A percentile compares a stretch with the other conserved stretches of the same genome.
Evolutionary conservation across 2,113 vertebrate genomes (phyloP).

Genomic region (Sapajus apella): DNA sequence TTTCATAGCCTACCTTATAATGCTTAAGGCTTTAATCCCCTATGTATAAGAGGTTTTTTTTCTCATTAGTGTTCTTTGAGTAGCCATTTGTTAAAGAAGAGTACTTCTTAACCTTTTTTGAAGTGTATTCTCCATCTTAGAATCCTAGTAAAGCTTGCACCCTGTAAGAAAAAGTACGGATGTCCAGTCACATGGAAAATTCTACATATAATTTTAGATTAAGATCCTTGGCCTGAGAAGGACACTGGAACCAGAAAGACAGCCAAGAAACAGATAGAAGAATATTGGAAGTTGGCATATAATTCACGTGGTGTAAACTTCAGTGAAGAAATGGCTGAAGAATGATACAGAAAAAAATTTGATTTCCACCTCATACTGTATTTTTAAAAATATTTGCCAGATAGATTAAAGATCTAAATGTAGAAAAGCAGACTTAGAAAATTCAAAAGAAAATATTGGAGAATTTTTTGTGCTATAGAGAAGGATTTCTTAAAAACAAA

Average conservation of each 20-base stretch:
- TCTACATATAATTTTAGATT: not conserved
- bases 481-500: not conserved
- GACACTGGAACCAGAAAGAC: not conserved
- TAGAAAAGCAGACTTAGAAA: not conserved
- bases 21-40: not conserved
- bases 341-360: not conserved
- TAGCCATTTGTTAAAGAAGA: not conserved
- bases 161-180: not conserved
- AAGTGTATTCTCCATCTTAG: not conserved
- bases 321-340: not conserved
- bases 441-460: not conserved
- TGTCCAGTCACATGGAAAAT: not conserved
- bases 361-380: not conserved
- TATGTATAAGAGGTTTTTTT: not conserved
- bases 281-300: not conserved
- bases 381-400: not conserved
- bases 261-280: not conserved
- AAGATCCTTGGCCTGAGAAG: not conserved
- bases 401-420: not conserved
- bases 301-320: not conserved
- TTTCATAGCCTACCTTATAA: not conserved
- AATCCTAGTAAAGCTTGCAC: not conserved
- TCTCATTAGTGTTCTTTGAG: not conserved
- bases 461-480: not conserved
- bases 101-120: not conserved